Conservation (phyloP, 2,888 invertebrate genomes). For the Dolichomitus sp. region DNA sequence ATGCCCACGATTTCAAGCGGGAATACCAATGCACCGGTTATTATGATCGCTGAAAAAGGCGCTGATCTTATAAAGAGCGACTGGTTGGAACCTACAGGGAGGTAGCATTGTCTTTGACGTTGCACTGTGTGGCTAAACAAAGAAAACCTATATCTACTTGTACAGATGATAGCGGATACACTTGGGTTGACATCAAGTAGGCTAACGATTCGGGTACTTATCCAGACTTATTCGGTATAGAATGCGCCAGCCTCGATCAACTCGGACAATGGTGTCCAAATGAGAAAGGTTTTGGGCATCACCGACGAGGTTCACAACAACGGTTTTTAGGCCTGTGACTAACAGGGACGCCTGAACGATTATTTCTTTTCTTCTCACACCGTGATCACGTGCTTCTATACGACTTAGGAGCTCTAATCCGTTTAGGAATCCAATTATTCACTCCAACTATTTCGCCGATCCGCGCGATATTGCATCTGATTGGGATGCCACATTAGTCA, state of each 20-base stretch:
- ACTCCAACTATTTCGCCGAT: conserved; percentile 97
- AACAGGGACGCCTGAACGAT: conserved; percentile 94
- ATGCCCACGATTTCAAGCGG: conserved; percentile 97
- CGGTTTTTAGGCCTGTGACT: conserved; percentile 93
- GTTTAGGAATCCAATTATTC: conserved; percentile 94
- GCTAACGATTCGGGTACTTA: conserved; percentile 93
- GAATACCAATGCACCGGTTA: conserved; percentile 96
- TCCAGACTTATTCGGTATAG: conserved; percentile 96
- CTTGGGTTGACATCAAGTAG: conserved; percentile 94
- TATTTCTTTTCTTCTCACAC: conserved; percentile 94
- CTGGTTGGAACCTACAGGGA: conserved; percentile 88
- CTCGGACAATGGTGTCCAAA: conserved; percentile 92
- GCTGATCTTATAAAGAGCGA: conserved; percentile 95
- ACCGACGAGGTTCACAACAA: conserved; percentile 93
- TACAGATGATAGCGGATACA: conserved; percentile 95
- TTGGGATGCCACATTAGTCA: conserved; percentile 95
- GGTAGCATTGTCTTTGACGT: conserved; percentile 86
- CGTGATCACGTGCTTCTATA: conserved; percentile 93
- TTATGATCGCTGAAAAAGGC: conserved; percentile 97
- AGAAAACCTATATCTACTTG: conserved; percentile 95
- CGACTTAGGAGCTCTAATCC: conserved; percentile 93
- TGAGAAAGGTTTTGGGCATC: conserved; percentile 92
- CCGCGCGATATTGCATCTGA: conserved; percentile 93
- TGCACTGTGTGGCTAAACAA: conserved; percentile 93
- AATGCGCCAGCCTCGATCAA: conserved; percentile 96